Evolutionary conservation across 2,888 invertebrate genomes (phyloP), one percentile per base, ranked within the genome.

Genomic region (Caenorhabditis doughertyi): DNA sequence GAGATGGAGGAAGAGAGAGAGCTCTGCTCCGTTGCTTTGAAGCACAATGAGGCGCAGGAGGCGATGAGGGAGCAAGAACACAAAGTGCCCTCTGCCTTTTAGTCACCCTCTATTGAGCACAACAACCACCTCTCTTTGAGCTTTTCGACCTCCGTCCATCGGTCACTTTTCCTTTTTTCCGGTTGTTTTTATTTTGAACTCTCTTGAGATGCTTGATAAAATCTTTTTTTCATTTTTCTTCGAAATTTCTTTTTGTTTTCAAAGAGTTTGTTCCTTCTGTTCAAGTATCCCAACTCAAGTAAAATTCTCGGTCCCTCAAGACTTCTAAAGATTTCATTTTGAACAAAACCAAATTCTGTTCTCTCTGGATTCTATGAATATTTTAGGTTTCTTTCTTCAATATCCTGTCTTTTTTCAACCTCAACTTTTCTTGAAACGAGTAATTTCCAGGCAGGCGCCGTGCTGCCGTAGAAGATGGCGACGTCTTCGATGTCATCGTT

Each of bases 401-500:
- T 13, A 39, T 9, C 4, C 32, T 32, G 13, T 42, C 13, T 16
- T 7, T 42, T 13, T 42, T 42, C 35, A 44, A 16, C 1, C n/a
- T 16, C 44, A n/a, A 16, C 21, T 8, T 21, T 49, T 49, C 23
- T 21, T 49, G 5, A 8, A 42, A 42, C 16, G 32, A n/a, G 5
- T 44, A 16, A 16, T 44, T 55, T 51, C 3, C 70, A 74, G 51
- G 68, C 62, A 62, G 70, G 60, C 51, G 58, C 49, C 60, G 9
- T n/a, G 21, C 62, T 55, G 29, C 51, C 16, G 13, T 3, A 16
- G 32, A 70, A 29, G 62, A 77, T 77, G 82, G 82, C 82, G 82
- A 51, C 82, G 77, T 84, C 80, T 53, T 80, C 77, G 71, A 74
- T 72, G 72, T 79, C 79, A 23, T 84, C 81, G 60, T 64, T 79